Base-by-base conservation (phyloP, 2,113 vertebrate genomes). In the Nannospalax galili region DNA sequence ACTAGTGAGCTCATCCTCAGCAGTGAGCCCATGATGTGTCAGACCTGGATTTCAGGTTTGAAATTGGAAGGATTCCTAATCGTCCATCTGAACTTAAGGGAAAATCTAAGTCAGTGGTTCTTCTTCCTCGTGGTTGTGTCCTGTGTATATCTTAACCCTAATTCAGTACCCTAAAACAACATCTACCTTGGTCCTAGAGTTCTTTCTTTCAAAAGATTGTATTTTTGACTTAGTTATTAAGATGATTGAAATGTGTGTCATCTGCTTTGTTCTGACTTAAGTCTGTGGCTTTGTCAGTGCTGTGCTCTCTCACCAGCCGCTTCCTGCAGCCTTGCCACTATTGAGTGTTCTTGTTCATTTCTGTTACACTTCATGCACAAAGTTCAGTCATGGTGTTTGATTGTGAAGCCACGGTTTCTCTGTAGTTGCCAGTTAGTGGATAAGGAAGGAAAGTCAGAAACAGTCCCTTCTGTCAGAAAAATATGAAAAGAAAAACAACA, bases 131-230 rank as follows among this genome's bases (percentile, higher is more conserved):
- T 11, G 3, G 17, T 70, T 88, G 78, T 60, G n/a, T 82, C 80
- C 88, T 94, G 89, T 95, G 88, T 81, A 17, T 80, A 17, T 91
- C 62, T 88, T 67, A 69, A 69, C 73, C 6, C 73, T 90, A 19
- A 60, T 79, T 93, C 52, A 60, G n/a, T 70, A 72, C 79, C 17
- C 74, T 32, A 81, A 82, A 82, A 70, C 22, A 96, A 84, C 15
- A 32, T 90, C 96, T 94, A 96, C 97, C 95, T 97, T 96, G 91
- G 45, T 95, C 78, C 91, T 62, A 52, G 65, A 58, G 62, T 87
- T 74, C 20, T 32, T 90, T 78, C 30, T 73, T 89, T 35, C 78
- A 84, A 73, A 62, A 79, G 52, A 77, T 88, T 85, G 14, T 93
- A 45, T 95, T 96, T 94, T 92, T 58, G 22, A 48, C 20, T 92